These are phyloP conservation scores for Chaunax sp. DNA, from an alignment of 2,797 vertebrate species.

Conservation along the genomic window DNA sequence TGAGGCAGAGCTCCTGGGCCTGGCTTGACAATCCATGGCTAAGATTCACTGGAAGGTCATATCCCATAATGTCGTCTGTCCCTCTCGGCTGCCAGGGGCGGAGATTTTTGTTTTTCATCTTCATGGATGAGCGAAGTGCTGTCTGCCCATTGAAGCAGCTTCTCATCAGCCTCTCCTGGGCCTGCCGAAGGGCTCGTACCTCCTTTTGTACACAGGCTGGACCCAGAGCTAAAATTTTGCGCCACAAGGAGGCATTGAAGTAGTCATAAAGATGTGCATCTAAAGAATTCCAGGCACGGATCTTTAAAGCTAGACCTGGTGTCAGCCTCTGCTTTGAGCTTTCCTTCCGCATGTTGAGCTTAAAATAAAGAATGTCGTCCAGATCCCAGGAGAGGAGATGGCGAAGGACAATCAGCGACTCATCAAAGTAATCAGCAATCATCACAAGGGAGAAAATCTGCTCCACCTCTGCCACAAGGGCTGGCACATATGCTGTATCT, in stretches of 20 bases:
- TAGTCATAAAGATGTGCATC: conserved; percentile 86
- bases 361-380: conserved; percentile 88
- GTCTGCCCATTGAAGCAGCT: conserved; percentile 82
- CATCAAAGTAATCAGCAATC: conserved; percentile 91
- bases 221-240: conserved; percentile 80
- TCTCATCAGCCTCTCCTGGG: conserved; percentile 81
- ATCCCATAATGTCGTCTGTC: conserved; percentile 89
- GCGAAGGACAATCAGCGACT: conserved; percentile 88
- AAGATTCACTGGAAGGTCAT: conserved; percentile 84
- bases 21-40: conserved; percentile 49
- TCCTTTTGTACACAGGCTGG: conserved; percentile 83
- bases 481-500: conserved; percentile 75
- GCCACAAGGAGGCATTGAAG: conserved; percentile 90
- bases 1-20: conserved; percentile 84
- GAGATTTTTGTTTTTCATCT: conserved; percentile 89
- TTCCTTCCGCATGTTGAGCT: conserved; percentile 87
- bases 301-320: conserved; percentile 70
- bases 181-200: conserved; percentile 80
- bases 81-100: conserved; percentile 89
- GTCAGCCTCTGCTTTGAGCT: conserved; percentile 83
- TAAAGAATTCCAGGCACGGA: conserved; percentile 87
- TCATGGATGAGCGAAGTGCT: conserved; percentile 78
- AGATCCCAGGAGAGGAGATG: conserved; percentile 89
- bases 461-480: conserved; percentile 84
- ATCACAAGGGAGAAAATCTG: conserved; percentile 88